Base-by-base conservation (phyloP, 1,140 invertebrate species). In the Mactra quadrangularis region DNA sequence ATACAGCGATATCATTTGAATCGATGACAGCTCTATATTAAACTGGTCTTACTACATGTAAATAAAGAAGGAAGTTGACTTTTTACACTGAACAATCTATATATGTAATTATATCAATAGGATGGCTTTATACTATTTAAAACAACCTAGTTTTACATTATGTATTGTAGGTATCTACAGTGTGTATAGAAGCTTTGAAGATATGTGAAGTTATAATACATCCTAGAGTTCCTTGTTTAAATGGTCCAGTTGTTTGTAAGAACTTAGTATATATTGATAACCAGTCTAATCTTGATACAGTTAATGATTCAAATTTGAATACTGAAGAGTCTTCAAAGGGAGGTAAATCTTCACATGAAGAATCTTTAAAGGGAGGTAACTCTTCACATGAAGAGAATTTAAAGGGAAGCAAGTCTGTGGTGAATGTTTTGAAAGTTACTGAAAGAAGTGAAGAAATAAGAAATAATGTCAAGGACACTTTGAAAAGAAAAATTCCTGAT, bases 241-340 rank as follows among this genome's bases (percentile, higher is more conserved):
- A 82, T 74, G 79, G 79, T 19, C 79, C 79, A 27, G 47, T 82
- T 53, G 27, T 82, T 11, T 82, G 79, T 74, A 68, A 74, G 15
- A 74, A 33, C 6, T 35, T 74, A 19, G 41, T 82, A 27, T 15
- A 74, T 59, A 60, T 81, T 31, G 77, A 64, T 0, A 29, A 41
- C n/a, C n/a, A 27, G 9, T 19, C 31, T 25, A 3, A 22, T 15
- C 13, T 17, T 11, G 31, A 35, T 27, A 55, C 7, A 19, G 33
- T n/a, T 1, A 35, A 3, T 27, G 29, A 50, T 3, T 31, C 0
- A 17, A 29, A 13, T 22, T 17, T 31, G 25, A 55, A 3, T 27
- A 4, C n/a, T 6, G 13, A 27, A 33, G 35, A 38, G 1, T 3
- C 38, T 1, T 31, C 9, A 11, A 27, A 9, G 19, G 22, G 11